Percentiles rank a stretch among this genome's conserved stretches.
These are phyloP conservation scores for Catharus bicknelli DNA, from an alignment of 2,113 vertebrate genomes.

Conservation along the genomic window DNA sequence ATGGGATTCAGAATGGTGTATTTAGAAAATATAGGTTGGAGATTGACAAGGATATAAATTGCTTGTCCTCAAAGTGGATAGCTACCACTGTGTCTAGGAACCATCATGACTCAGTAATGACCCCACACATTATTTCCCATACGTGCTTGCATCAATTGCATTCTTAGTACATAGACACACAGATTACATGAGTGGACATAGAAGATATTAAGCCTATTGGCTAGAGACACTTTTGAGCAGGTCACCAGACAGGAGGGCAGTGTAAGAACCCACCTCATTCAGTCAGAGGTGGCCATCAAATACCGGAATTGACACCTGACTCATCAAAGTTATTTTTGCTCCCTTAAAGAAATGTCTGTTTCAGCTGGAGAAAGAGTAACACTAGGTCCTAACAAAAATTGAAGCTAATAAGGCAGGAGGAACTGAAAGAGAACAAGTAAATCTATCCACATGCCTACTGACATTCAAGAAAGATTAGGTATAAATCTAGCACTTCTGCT, in stretches of 20 bases:
- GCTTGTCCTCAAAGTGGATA: not conserved
- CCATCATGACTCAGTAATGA: not conserved
- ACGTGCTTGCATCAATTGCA: not conserved
- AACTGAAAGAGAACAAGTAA: not conserved
- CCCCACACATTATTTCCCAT: not conserved
- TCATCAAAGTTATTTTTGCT: not conserved
- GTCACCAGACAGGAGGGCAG: not conserved
- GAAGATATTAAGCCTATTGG: not conserved
- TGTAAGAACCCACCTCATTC: not conserved
- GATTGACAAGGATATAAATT: not conserved
- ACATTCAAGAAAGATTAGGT: not conserved
- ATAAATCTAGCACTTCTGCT: not conserved
- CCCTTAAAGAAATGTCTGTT: not conserved
- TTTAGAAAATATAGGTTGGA: not conserved
- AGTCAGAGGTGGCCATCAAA: not conserved
- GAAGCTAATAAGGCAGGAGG: not conserved
- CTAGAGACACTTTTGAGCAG: not conserved
- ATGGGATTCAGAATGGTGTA: not conserved
- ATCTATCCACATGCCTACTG: not conserved
- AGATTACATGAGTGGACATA: rapidly evolving
- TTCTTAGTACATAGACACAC: not conserved
- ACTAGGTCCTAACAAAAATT: not conserved
- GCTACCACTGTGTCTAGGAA: not conserved
- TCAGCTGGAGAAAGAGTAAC: not conserved
- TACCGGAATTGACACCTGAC: not conserved